Evolutionary conservation across 30 jellyfish, hydroid and myxozoan species (phyloP).

Genomic region (Aurelia sp.): DNA sequence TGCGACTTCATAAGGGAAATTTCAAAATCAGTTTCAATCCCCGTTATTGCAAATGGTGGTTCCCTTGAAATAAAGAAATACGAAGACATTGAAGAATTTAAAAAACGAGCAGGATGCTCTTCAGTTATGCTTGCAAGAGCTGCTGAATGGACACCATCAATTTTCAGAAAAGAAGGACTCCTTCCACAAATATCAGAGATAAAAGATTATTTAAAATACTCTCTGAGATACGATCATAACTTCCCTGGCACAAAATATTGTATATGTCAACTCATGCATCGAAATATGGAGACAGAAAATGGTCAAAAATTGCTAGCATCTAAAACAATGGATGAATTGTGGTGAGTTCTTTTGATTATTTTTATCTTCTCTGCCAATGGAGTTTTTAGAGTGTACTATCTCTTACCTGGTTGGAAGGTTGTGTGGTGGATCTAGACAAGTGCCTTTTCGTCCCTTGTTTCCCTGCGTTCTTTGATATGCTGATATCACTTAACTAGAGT

Average conservation of each 20-base stretch:
- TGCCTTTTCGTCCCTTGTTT: too few relatives aligned
- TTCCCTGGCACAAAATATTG: slow-evolving; percentile 86
- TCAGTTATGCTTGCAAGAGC: slow-evolving; percentile 98
- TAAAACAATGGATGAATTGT: slow-evolving; percentile 57
- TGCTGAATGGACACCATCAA: slow-evolving; percentile 98
- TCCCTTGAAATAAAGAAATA: slow-evolving; percentile 75
- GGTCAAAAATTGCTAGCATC: slow-evolving; percentile 80
- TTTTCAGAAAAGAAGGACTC: slow-evolving; percentile 86
- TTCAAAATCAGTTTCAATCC: slow-evolving; percentile 67
- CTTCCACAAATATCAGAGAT: slow-evolving; percentile 59
- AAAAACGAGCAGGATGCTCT: slow-evolving; percentile 66
- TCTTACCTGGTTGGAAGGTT: too few relatives aligned
- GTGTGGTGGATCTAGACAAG: too few relatives aligned
- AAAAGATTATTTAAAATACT: slow-evolving; percentile 72
- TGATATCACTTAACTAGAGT: too few relatives aligned
- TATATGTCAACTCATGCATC: slow-evolving; percentile 86
- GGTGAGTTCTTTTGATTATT: slow-evolving; percentile 36
- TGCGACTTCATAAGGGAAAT: slow-evolving; percentile 68
- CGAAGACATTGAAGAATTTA: slow-evolving; percentile 68
- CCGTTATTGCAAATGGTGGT: slow-evolving; percentile 99
- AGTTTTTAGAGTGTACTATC: too few relatives aligned
- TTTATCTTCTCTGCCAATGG: too few relatives aligned
- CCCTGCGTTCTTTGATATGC: too few relatives aligned
- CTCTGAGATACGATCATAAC: slow-evolving; percentile 67
- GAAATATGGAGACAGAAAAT: slow-evolving; percentile 48